A percentile compares a stretch with the other conserved stretches of the same genome.
Evolutionary conservation across 2,888 invertebrate genomes (phyloP).

Genomic region (Protophormia terraenovae): DNA sequence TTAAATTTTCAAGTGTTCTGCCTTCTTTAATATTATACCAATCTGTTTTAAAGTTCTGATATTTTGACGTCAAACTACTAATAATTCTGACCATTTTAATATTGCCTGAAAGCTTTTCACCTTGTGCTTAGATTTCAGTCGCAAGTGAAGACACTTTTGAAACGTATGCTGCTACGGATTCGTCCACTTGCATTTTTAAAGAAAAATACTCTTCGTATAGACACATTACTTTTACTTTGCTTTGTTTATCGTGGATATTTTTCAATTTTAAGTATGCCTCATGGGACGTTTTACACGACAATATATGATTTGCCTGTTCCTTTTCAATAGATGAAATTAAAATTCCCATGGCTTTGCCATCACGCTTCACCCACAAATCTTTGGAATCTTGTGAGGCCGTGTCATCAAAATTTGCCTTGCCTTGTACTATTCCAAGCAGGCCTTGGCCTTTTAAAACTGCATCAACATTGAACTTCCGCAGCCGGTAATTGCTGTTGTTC

Average conservation of each 20-base stretch:
- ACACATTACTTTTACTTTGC: slow-evolving; percentile 51
- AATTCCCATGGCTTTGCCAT: slow-evolving; percentile 35
- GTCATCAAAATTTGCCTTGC: slow-evolving; percentile 8
- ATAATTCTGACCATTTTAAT: slow-evolving; percentile 66
- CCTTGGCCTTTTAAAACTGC: slow-evolving; percentile 52
- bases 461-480: slow-evolving; percentile 48
- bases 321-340: slow-evolving; percentile 43
- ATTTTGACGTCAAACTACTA: slow-evolving; percentile 60
- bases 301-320: too few species aligned
- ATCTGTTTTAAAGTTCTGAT: too few species aligned
- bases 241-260: slow-evolving; percentile 36
- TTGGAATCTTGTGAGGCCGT: slow-evolving; percentile 38
- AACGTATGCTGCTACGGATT: slow-evolving; percentile 37
- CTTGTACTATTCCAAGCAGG: slow-evolving; percentile 31
- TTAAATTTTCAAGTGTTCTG: slow-evolving; percentile 59
- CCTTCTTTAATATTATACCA: too few species aligned
- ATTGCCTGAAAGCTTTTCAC: slow-evolving; percentile 67
- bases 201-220: slow-evolving; percentile 63
- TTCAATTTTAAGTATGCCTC: too few species aligned
- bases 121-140: slow-evolving; percentile 63
- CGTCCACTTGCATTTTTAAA: slow-evolving; percentile 53
- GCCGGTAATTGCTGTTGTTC: slow-evolving; percentile 35
- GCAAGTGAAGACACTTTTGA: slow-evolving; percentile 58
- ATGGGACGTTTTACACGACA: too few species aligned
- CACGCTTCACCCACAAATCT: slow-evolving; percentile 41